phyloP scores from a whole-genome alignment of 2,797 vertebrate species.

The Peromyscus eremicus region DNA sequence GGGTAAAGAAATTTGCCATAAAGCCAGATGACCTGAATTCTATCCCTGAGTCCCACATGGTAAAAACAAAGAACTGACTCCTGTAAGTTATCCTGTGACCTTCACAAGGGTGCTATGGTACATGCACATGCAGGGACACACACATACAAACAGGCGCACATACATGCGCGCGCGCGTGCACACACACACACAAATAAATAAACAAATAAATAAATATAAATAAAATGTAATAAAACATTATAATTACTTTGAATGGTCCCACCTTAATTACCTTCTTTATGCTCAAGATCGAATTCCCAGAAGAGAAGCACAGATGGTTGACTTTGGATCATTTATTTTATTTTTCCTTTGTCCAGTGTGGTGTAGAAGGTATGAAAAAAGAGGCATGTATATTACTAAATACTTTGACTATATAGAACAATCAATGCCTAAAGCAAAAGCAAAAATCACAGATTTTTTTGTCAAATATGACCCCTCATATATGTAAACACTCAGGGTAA shows the following conservation, averaged over 20 bases:
- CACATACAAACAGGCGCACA: neutral
- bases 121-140: neutral
- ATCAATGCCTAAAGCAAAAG: constrained; percentile 38
- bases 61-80: neutral
- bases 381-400: neutral
- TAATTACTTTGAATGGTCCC: neutral
- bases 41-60: neutral
- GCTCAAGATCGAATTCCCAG: constrained; percentile 13
- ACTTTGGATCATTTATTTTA: neutral
- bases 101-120: neutral
- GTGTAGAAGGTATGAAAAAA: neutral
- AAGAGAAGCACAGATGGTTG: neutral
- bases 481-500: neutral
- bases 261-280: constrained; percentile 7
- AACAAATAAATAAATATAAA: neutral
- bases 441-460: constrained; percentile 1
- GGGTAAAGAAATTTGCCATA: neutral
- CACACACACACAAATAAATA: neutral
- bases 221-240: neutral
- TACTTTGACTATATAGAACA: neutral
- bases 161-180: too few species aligned
- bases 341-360: neutral
- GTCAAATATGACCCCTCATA: neutral
- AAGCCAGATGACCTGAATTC: neutral
- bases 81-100: neutral